Conservation (phyloP, 2,888 invertebrate species). For the Tromatobia lineatoria region DNA sequence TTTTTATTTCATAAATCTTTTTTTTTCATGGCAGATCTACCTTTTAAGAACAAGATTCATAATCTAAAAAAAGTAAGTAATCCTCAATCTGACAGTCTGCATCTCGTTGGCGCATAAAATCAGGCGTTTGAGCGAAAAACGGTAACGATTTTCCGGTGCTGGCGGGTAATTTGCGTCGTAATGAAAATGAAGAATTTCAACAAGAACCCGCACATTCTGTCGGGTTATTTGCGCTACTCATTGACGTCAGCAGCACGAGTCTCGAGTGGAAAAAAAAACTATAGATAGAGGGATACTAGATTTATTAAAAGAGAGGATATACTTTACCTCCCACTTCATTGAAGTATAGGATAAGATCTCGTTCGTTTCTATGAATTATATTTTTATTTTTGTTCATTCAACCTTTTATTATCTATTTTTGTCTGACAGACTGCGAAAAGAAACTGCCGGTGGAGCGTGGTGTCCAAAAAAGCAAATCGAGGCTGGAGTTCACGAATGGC, state of each 20-base stretch:
- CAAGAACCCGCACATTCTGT: constrained; percentile 14
- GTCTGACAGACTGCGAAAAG: constrained; percentile 88
- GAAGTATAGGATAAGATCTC: background rate
- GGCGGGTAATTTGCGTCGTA: constrained; percentile 54
- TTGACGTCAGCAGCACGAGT: constrained; percentile 18
- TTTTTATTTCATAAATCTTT: background rate
- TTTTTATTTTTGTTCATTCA: background rate
- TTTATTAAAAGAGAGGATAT: constrained; percentile 37
- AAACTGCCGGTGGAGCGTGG: constrained; percentile 92
- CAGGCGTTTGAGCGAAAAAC: constrained; percentile 47
- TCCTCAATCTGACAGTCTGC: background rate
- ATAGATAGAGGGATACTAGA: background rate
- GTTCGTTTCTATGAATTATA: background rate
- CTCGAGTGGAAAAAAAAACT: background rate
- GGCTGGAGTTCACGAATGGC: constrained; percentile 89
- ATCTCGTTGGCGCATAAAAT: constrained; percentile 34
- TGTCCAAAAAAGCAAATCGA: constrained; percentile 90
- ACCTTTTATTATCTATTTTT: constrained; percentile 3
- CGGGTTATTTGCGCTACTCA: constrained; percentile 8
- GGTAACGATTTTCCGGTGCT: constrained; percentile 29
- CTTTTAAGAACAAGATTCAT: background rate
- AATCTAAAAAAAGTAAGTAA: constrained; percentile 9
- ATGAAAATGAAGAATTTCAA: constrained; percentile 47
- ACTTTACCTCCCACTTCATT: constrained; percentile 4
- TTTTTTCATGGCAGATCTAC: no score